Conservation (phyloP, 2,113 vertebrate genomes). For the Penelope pileata region DNA sequence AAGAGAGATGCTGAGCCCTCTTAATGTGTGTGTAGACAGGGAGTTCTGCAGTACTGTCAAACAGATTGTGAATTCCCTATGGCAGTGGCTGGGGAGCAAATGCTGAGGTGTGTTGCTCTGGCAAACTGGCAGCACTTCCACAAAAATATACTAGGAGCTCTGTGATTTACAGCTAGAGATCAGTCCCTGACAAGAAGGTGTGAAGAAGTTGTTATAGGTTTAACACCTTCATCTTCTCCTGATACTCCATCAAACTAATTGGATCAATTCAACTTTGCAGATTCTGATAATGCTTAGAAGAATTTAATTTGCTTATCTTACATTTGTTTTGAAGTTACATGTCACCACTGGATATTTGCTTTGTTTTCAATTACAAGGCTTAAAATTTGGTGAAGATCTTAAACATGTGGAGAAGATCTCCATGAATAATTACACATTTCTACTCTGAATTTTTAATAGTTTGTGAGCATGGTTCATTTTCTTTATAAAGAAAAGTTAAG, state of each 20-base stretch:
- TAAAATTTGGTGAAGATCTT: neutral
- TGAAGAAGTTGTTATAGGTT: neutral
- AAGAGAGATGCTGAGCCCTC: neutral
- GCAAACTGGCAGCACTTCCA: neutral
- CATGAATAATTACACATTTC: neutral
- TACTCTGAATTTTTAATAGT: neutral
- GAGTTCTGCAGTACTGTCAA: neutral
- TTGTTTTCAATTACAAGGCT: neutral
- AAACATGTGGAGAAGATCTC: neutral
- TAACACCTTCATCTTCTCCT: neutral
- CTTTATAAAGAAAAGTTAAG: neutral
- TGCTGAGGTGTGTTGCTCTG: neutral
- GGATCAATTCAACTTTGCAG: neutral
- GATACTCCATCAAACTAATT: neutral
- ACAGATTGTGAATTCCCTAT: neutral
- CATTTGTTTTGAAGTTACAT: neutral
- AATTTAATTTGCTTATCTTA: neutral
- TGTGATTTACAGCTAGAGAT: neutral
- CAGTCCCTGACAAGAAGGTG: neutral
- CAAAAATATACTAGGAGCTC: neutral
- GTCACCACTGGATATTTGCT: neutral
- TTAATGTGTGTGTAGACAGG: accelerated
- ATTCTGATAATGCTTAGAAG: neutral
- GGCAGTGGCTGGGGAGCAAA: neutral
- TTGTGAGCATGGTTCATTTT: neutral